A percentile compares a stretch with the other conserved stretches of the same genome.
Conservation (phyloP, 2,797 vertebrate species). For the Tragopan temminckii region DNA sequence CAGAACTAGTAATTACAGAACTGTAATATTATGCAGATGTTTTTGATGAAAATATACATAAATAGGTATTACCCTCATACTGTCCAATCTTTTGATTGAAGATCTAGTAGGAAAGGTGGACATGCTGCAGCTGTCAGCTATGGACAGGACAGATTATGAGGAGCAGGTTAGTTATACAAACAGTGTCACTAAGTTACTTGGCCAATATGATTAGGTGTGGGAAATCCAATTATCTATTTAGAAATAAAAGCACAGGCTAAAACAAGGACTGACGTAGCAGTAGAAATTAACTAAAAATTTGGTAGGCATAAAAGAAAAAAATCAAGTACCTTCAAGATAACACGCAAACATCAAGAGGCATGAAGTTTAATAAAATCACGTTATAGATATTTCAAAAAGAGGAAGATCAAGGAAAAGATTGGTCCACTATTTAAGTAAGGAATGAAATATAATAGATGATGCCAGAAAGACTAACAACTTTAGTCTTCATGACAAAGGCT, state of each 20-base stretch:
- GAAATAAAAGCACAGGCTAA: background rate
- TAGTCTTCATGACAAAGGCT: background rate
- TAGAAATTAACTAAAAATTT: background rate
- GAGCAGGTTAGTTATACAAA: background rate
- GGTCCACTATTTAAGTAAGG: background rate
- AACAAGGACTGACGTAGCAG: background rate
- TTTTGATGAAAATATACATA: background rate
- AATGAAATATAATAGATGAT: background rate
- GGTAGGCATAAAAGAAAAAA: background rate
- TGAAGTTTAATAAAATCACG: background rate
- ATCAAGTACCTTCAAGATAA: background rate
- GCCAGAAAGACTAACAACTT: background rate
- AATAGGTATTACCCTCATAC: background rate
- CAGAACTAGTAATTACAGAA: slow-evolving; percentile 4
- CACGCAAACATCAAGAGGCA: background rate
- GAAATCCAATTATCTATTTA: background rate
- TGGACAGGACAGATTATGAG: background rate
- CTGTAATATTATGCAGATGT: background rate
- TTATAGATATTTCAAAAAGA: background rate
- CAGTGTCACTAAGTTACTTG: background rate
- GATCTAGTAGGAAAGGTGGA: background rate
- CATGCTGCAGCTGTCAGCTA: background rate
- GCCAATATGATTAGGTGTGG: background rate
- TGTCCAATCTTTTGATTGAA: background rate
- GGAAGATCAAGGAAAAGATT: background rate